Base-by-base conservation (phyloP, 2,888 invertebrate genomes). In the Argyresthia albistria region DNA sequence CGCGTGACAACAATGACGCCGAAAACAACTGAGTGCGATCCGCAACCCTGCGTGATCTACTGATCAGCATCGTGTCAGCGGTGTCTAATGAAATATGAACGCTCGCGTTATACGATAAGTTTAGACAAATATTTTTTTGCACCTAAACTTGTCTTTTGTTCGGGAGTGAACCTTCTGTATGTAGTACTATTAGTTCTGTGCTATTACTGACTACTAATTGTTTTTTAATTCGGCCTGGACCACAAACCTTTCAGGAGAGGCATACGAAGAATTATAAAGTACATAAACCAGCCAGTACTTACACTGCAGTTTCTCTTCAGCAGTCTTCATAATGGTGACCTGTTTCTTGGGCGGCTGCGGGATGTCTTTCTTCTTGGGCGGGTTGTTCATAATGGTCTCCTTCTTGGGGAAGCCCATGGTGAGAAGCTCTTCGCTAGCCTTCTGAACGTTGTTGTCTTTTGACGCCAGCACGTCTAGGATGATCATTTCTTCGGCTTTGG, bases 401-500 rank as follows among this genome's bases (percentile, higher is more conserved):
- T 92, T 91, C 69, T 94, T 95, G n/a, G 88, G 89, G 71, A 94
- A 96, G 0, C 97, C 97, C 91, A 96, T 91, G 8, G 91, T 88
- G 42, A 93, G 87, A 10, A 97, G 88, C 59, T 91, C 92, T 63
- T 96, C 95, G 9, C 96, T 94, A 1, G 96, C 94, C 62, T 92
- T 94, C 72, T 95, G 95, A 8, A 97, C 96, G 76, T 96, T 97
- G 73, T 96, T 96, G 65, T 97, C 97, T 63, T 95, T 93, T 73
- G 93, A 95, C 50, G 94, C 92, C 51, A 96, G 80, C 45, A 95
- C 89, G 65, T 97, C 97, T 52, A 97, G 88, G 36, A 97, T 91
- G 46, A 96, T 75, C 16, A 94, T 95, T 74, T 97, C 97, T 65
- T 97, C 97, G 0, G 95, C 96, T 77, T 95, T 93, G 0, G 96